phyloP scores from a whole-genome alignment of 1,140 invertebrate genomes.

The Lepidurus arcticus region DNA sequence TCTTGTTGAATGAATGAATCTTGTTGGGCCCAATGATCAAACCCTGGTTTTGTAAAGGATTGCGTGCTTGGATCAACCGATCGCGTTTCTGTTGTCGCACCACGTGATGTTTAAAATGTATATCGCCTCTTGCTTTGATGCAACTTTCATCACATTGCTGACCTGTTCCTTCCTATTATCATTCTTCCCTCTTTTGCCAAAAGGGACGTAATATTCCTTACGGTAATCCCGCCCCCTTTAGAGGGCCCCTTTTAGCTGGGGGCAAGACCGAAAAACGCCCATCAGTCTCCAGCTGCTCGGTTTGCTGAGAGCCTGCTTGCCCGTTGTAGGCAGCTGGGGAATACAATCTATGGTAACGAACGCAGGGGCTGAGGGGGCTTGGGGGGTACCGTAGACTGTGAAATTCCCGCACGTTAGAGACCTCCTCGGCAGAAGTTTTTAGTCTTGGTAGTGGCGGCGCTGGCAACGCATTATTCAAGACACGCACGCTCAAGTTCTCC shows the following conservation, averaged over 20 bases:
- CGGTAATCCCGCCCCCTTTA: too few relatives aligned
- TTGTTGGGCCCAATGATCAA: too few relatives aligned
- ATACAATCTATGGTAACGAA: not conserved
- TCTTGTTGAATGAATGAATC: too few relatives aligned
- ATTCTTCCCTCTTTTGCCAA: too few relatives aligned
- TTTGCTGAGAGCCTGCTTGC: not conserved
- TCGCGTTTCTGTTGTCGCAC: too few relatives aligned
- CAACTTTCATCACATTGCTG: too few relatives aligned
- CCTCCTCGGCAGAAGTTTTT: not conserved
- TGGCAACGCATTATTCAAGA: slow-evolving; percentile 1
- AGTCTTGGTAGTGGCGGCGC: not conserved
- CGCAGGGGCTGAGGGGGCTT: not conserved
- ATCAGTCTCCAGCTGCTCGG: not conserved
- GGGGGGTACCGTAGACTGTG: not conserved
- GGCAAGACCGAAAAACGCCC: not conserved
- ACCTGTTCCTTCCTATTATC: too few relatives aligned
- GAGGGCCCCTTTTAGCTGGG: not conserved
- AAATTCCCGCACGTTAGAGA: not conserved
- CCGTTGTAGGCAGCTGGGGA: not conserved
- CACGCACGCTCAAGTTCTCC: slow-evolving; percentile 15
- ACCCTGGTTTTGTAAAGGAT: too few relatives aligned
- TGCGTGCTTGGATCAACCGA: too few relatives aligned
- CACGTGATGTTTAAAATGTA: too few relatives aligned
- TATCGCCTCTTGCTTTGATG: too few relatives aligned
- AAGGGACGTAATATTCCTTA: too few relatives aligned